phyloP scores from a whole-genome alignment of 53 echinoderm and acorn worm genomes.

The Astropecten irregularis region DNA sequence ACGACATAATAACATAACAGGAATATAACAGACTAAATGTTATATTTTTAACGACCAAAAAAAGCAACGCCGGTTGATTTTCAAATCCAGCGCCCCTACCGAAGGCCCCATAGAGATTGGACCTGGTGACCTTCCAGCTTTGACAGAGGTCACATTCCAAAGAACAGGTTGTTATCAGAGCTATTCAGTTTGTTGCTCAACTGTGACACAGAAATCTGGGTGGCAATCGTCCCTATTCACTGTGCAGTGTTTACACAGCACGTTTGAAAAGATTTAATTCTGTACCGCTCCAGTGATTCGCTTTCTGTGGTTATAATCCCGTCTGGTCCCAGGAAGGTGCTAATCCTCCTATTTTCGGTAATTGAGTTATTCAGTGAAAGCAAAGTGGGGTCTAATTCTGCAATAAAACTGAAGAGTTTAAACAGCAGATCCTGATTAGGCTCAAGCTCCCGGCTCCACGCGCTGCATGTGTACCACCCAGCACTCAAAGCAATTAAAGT shows the following conservation, averaged over 20 bases:
- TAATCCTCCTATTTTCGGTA: not conserved
- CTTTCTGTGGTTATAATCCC: not conserved
- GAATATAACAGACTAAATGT: too few species aligned
- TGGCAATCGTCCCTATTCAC: too few species aligned
- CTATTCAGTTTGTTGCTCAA: not conserved
- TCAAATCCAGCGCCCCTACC: constrained; percentile 50
- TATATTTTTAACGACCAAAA: too few species aligned
- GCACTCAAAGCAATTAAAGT: too few species aligned
- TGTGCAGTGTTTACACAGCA: constrained; percentile 17
- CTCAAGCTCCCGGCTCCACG: not conserved
- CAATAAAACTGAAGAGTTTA: not conserved
- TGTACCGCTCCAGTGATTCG: not conserved
- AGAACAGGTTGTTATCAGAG: constrained; percentile 33
- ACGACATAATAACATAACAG: too few species aligned
- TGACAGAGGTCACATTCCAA: constrained; percentile 43
- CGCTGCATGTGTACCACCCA: too few species aligned
- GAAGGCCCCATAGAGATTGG: constrained; percentile 2
- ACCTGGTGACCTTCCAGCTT: not conserved
- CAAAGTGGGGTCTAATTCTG: not conserved
- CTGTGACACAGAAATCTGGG: not conserved
- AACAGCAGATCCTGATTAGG: too few species aligned
- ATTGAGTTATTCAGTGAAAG: too few species aligned
- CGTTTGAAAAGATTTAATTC: not conserved
- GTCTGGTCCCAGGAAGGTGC: not conserved
- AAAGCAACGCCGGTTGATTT: constrained; percentile 15